Percentiles rank a stretch among this genome's conserved stretches.
Conservation (phyloP, 2,113 vertebrate species). For the Nettapus auritus region DNA sequence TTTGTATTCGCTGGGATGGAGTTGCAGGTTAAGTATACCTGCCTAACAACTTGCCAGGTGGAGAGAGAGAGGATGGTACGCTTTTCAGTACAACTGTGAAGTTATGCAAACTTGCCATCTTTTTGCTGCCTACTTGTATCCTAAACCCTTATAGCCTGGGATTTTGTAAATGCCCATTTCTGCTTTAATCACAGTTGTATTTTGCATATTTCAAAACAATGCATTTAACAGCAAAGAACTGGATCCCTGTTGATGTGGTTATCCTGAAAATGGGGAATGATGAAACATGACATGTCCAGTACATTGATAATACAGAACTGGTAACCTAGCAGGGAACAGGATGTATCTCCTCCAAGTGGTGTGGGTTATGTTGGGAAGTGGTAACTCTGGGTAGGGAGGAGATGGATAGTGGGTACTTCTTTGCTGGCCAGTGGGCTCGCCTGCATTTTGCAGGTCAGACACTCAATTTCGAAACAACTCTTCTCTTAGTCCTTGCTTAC, state of each 20-base stretch:
- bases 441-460: background rate
- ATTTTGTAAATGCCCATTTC: background rate
- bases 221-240: background rate
- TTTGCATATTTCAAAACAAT: background rate
- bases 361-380: background rate
- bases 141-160: background rate
- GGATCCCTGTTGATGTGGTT: background rate
- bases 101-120: background rate
- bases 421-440: background rate
- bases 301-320: background rate
- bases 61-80: background rate
- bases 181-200: background rate
- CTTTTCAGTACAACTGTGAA: background rate
- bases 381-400: background rate
- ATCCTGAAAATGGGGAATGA: background rate
- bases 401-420: background rate
- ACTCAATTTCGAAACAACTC: background rate
- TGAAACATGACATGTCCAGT: fast-evolving
- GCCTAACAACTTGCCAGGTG: background rate
- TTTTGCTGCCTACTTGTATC: background rate
- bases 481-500: background rate
- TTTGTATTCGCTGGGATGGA: background rate
- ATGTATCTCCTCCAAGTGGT: background rate
- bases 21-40: background rate
- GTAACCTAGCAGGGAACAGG: background rate